These are phyloP conservation scores for Drosophila cognata DNA, from an alignment of 2,888 invertebrate genomes.

Conservation along the genomic window DNA sequence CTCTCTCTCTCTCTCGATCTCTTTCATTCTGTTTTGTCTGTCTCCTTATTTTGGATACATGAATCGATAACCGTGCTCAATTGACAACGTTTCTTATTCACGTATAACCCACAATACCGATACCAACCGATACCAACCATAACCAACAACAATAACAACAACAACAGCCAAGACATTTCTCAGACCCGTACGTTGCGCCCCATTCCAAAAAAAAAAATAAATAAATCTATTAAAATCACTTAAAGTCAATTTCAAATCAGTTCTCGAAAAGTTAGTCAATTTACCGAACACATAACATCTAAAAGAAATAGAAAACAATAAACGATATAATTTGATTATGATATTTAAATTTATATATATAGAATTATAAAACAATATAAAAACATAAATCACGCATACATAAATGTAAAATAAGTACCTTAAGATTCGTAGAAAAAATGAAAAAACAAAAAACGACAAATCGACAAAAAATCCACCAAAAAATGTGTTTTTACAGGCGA, in stretches of 20 bases:
- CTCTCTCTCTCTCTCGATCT: neutral
- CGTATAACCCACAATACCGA: constrained; percentile 33
- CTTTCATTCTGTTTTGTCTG: constrained; percentile 5
- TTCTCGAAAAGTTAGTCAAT: constrained; percentile 44
- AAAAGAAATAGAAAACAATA: constrained; percentile 37
- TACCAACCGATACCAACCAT: constrained; percentile 39
- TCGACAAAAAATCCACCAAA: constrained; percentile 31
- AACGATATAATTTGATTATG: constrained; percentile 29
- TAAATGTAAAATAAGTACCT: constrained; percentile 39
- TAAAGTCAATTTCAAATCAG: constrained; percentile 49
- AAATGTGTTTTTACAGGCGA: constrained; percentile 85
- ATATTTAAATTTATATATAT: constrained; percentile 28
- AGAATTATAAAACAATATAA: constrained; percentile 27
- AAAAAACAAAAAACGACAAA: constrained; percentile 28
- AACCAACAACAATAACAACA: constrained; percentile 53
- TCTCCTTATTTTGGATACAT: constrained; percentile 11
- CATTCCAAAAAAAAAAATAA: constrained; percentile 40
- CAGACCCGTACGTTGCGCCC: constrained; percentile 50
- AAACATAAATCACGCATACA: constrained; percentile 36
- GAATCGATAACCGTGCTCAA: constrained; percentile 14
- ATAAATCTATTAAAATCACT: constrained; percentile 30
- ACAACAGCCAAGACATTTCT: constrained; percentile 53
- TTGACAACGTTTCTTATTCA: constrained; percentile 40
- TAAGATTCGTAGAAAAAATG: constrained; percentile 39
- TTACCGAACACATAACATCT: constrained; percentile 81